These are phyloP conservation scores for Gallinago paraguaiae DNA, from an alignment of 2,113 vertebrate species.

Conservation along the genomic window DNA sequence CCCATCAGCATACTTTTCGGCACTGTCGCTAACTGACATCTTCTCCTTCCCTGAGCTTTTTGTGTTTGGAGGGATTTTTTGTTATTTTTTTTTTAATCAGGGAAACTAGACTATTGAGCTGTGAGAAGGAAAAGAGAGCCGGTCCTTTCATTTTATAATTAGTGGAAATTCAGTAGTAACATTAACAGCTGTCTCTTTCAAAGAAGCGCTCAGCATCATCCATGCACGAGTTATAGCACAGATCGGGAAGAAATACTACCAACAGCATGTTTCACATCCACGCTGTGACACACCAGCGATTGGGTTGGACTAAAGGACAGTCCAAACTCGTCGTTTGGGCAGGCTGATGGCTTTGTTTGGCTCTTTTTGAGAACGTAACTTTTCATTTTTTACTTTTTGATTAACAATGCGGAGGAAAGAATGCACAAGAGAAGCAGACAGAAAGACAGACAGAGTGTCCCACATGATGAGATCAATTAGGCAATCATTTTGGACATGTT, in stretches of 20 bases:
- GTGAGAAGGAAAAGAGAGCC: constrained; percentile 23
- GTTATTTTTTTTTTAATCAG: constrained; percentile 23
- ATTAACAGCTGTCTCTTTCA: constrained; percentile 64
- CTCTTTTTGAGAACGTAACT: neutral
- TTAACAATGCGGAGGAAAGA: neutral
- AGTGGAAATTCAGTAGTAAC: constrained; percentile 56
- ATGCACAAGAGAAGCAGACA: neutral
- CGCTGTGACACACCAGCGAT: neutral
- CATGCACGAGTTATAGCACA: neutral
- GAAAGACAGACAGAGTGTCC: constrained; percentile 51
- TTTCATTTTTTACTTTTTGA: constrained; percentile 8
- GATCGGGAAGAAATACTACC: neutral
- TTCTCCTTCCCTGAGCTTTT: constrained; percentile 40
- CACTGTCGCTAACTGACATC: neutral
- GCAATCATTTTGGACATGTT: constrained; percentile 69
- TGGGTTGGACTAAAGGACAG: neutral
- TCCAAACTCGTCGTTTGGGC: neutral
- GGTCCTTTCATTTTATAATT: constrained; percentile 61
- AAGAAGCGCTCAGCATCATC: constrained; percentile 7
- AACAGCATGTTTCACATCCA: neutral
- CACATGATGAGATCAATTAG: constrained; percentile 66
- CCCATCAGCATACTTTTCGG: constrained; percentile 61
- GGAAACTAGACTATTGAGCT: constrained; percentile 48
- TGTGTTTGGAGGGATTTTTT: constrained; percentile 38
- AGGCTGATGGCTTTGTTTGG: neutral